phyloP scores from a whole-genome alignment of 2,797 vertebrate species.

The Prionace glauca region DNA sequence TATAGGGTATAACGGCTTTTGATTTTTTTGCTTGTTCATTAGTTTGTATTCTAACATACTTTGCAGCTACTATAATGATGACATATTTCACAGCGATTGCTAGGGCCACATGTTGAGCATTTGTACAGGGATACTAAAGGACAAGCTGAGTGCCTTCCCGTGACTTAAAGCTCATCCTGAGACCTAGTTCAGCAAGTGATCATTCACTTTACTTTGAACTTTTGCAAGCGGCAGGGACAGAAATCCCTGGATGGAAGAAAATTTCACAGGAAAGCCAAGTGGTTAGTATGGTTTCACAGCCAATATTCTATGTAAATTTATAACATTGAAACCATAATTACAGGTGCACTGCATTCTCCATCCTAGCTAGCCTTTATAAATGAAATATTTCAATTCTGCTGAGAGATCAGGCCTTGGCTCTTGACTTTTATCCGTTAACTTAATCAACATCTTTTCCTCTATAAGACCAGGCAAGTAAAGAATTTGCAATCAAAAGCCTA shows the following conservation, averaged over 20 bases:
- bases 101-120: not conserved
- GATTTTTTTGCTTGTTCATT: not conserved
- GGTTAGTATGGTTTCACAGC: not conserved
- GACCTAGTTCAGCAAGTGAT: not conserved
- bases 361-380: not conserved
- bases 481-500: not conserved
- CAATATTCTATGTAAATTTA: not conserved
- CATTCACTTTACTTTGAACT: not conserved
- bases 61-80: not conserved
- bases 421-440: not conserved
- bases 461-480: not conserved
- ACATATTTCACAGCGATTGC: not conserved
- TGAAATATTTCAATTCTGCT: not conserved
- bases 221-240: not conserved
- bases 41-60: not conserved
- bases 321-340: constrained; percentile 6
- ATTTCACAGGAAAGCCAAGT: not conserved
- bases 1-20: not conserved
- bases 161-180: not conserved
- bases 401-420: not conserved
- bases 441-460: not conserved
- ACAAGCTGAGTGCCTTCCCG: not conserved
- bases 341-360: not conserved
- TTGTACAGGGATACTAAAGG: too few species aligned
- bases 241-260: not conserved